Conservation (phyloP, 2,888 invertebrate species). For the Microctonus brassicae region DNA sequence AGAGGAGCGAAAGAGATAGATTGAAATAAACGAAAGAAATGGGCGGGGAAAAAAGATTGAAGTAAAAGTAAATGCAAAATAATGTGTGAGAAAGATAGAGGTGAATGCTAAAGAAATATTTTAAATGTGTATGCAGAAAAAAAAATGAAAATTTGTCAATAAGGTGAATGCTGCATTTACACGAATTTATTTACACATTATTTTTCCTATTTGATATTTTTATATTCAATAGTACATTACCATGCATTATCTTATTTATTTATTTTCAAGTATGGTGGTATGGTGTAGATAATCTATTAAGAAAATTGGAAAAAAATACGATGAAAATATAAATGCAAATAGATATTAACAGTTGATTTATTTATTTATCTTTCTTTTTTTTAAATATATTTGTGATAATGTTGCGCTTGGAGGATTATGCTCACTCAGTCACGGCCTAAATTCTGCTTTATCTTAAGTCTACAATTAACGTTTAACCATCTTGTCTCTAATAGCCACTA, state of each 20-base stretch:
- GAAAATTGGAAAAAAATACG: too few species aligned
- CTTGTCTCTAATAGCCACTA: conserved; percentile 61
- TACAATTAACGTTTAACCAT: conserved; percentile 53
- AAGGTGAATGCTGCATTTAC: neutral
- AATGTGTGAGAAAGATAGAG: neutral
- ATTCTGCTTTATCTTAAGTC: conserved; percentile 55
- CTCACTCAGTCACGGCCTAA: conserved; percentile 58
- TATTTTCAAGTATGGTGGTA: neutral
- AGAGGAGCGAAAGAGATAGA: conserved; percentile 9
- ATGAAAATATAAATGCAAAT: neutral
- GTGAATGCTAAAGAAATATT: neutral
- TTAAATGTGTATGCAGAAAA: neutral
- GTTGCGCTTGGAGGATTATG: conserved; percentile 47
- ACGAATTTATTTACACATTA: neutral
- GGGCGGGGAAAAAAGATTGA: neutral
- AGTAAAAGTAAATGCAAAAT: neutral
- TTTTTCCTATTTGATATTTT: neutral
- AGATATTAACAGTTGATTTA: neutral
- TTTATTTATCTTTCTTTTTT: neutral
- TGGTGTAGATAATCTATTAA: neutral
- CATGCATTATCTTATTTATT: neutral
- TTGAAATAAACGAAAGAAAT: neutral
- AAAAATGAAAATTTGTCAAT: conserved; percentile 1
- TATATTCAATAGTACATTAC: neutral
- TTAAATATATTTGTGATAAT: neutral